Conservation (phyloP, 2,888 invertebrate species). For the Scrobipalpa costella region DNA sequence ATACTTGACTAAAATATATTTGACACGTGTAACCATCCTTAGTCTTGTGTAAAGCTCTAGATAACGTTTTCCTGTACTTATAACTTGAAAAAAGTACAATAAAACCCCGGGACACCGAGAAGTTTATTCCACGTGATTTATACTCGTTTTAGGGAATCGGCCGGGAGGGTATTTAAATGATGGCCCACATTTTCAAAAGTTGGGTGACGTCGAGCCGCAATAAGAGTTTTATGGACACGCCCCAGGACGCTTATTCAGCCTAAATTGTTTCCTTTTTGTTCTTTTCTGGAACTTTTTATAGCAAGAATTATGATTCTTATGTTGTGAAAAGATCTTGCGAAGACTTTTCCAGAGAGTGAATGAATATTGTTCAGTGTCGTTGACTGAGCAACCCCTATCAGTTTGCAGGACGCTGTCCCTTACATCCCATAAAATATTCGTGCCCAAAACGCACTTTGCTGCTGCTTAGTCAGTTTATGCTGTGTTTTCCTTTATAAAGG, state of each 20-base stretch:
- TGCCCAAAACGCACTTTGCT: no score
- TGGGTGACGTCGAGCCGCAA: slow-evolving; percentile 36
- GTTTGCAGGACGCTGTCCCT: no score
- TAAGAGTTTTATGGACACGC: slow-evolving; percentile 41
- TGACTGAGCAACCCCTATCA: no score
- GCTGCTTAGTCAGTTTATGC: neutral
- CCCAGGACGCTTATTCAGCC: slow-evolving; percentile 18
- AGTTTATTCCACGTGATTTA: slow-evolving; percentile 58
- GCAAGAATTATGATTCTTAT: neutral
- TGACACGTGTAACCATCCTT: neutral
- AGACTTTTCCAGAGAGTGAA: neutral
- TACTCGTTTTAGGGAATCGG: slow-evolving; percentile 54
- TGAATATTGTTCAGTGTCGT: no score
- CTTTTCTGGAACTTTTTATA: slow-evolving; percentile 4
- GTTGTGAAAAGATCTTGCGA: neutral
- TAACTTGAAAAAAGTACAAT: slow-evolving; percentile 46
- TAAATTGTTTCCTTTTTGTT: slow-evolving; percentile 9
- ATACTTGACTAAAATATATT: no score
- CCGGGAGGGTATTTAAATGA: slow-evolving; percentile 51
- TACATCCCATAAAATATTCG: no score
- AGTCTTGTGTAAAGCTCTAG: slow-evolving; percentile 29
- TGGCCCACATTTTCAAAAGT: slow-evolving; percentile 49
- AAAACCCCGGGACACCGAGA: slow-evolving; percentile 48
- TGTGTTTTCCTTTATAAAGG: neutral
- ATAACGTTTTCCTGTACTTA: slow-evolving; percentile 40